These are phyloP conservation scores for Rhimphoctona megacephalus DNA, from an alignment of 2,888 invertebrate species.

Conservation along the genomic window DNA sequence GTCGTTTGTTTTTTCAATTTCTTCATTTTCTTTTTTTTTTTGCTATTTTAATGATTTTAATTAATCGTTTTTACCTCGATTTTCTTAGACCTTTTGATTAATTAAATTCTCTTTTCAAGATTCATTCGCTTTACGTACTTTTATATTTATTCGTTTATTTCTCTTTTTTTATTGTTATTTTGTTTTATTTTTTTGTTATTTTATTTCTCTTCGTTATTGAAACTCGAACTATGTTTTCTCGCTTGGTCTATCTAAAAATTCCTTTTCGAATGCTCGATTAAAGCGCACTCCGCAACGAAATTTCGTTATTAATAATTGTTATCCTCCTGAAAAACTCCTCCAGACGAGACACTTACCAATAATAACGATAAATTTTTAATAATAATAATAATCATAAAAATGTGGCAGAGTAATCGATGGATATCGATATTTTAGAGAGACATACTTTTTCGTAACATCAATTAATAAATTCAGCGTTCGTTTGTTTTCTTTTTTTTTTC, in stretches of 20 bases:
- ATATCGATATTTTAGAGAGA: conserved; percentile 4
- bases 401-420: conserved; percentile 26
- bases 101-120: not conserved
- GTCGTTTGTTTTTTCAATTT: not conserved
- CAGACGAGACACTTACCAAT: conserved; percentile 5
- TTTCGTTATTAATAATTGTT: not conserved
- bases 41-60: not conserved
- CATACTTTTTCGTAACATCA: not conserved
- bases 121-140: not conserved
- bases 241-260: conserved; percentile 13
- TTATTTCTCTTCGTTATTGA: not conserved
- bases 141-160: not conserved
- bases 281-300: not conserved
- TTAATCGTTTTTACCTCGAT: not conserved
- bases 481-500: not conserved
- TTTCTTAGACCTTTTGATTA: conserved; percentile 3
- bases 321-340: not conserved
- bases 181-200: not conserved
- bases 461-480: not conserved
- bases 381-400: conserved; percentile 4
- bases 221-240: conserved; percentile 3
- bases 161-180: not conserved
- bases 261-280: not conserved
- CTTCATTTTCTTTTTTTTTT: not conserved
- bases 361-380: not conserved